These are phyloP conservation scores for Tinea trinotella DNA, from an alignment of 2,888 invertebrate species.

Conservation along the genomic window DNA sequence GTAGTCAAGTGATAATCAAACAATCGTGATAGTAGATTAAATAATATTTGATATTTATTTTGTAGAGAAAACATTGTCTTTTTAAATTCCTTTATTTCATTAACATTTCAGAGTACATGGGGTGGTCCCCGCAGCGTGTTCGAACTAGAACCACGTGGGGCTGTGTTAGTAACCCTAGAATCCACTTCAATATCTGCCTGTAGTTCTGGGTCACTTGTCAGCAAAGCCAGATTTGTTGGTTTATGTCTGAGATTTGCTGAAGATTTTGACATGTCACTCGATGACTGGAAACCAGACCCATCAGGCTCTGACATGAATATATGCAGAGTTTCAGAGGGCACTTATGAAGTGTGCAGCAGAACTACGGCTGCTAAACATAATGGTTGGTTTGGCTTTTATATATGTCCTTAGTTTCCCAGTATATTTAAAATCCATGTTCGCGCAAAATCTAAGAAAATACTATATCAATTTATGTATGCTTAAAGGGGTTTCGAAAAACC, in stretches of 20 bases:
- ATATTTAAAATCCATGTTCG: too few species aligned
- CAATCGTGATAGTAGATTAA: too few species aligned
- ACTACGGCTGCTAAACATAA: conserved; percentile 89
- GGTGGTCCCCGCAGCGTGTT: conserved; percentile 68
- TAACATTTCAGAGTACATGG: conserved; percentile 68
- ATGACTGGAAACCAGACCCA: conserved; percentile 97
- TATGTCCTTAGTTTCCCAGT: too few species aligned
- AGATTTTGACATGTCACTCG: conserved; percentile 95
- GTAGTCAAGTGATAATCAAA: too few species aligned
- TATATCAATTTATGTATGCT: too few species aligned
- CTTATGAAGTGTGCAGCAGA: conserved; percentile 96
- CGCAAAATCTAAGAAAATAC: too few species aligned
- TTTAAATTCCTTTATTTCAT: conserved; percentile 4
- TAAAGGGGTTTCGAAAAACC: too few species aligned
- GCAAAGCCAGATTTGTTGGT: conserved; percentile 92
- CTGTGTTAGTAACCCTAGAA: conserved; percentile 96
- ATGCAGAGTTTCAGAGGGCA: conserved; percentile 98
- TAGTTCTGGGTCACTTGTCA: conserved; percentile 95
- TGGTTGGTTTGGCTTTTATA: conserved; percentile 59
- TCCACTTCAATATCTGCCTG: conserved; percentile 96
- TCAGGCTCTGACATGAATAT: conserved; percentile 85
- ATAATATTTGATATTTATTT: too few species aligned
- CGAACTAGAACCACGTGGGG: conserved; percentile 87
- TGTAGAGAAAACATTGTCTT: too few species aligned
- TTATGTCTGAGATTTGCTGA: conserved; percentile 96